A percentile compares a stretch with the other conserved stretches of the same genome.
phyloP scores from a whole-genome alignment of 2,113 vertebrate species.

The Aptenodytes patagonicus region DNA sequence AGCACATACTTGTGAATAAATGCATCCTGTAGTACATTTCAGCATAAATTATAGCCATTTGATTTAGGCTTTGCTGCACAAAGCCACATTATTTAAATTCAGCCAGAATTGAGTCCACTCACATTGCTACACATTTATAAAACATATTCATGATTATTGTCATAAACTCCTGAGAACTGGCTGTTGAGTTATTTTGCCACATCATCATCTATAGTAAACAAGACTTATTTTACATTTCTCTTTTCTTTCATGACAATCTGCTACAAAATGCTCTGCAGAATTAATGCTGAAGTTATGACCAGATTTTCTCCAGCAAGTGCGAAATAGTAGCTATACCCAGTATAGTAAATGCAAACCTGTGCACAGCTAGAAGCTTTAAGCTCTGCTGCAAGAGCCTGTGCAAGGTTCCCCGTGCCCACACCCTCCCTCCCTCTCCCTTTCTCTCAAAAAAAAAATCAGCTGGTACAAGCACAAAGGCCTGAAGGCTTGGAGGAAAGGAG shows the following conservation, averaged over 20 bases:
- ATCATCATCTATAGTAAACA: conserved; percentile 63
- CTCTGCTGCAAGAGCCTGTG: not conserved
- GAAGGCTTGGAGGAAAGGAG: not conserved
- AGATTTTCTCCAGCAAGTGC: not conserved
- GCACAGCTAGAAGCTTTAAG: not conserved
- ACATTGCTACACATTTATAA: conserved; percentile 14
- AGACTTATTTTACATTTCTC: conserved; percentile 36
- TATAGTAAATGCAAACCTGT: not conserved
- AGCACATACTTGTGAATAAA: conserved; percentile 65
- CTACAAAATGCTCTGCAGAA: not conserved
- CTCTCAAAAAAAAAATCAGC: too few species aligned
- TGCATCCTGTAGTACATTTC: conserved; percentile 39
- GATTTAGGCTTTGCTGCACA: conserved; percentile 39
- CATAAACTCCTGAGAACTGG: conserved; percentile 34
- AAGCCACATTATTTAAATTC: conserved; percentile 16
- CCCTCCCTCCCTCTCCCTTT: not conserved
- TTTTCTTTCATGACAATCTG: conserved; percentile 22
- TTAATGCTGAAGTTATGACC: not conserved
- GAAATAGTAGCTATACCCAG: not conserved
- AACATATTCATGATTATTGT: conserved; percentile 53
- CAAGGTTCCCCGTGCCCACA: fast-evolving
- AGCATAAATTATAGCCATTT: conserved; percentile 42
- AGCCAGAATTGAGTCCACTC: conserved; percentile 39
- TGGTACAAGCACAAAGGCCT: not conserved
- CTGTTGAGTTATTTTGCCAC: conserved; percentile 41